Evolutionary conservation across 2,113 vertebrate genomes (phyloP).

Genomic region (Notarius quadriscutis): DNA sequence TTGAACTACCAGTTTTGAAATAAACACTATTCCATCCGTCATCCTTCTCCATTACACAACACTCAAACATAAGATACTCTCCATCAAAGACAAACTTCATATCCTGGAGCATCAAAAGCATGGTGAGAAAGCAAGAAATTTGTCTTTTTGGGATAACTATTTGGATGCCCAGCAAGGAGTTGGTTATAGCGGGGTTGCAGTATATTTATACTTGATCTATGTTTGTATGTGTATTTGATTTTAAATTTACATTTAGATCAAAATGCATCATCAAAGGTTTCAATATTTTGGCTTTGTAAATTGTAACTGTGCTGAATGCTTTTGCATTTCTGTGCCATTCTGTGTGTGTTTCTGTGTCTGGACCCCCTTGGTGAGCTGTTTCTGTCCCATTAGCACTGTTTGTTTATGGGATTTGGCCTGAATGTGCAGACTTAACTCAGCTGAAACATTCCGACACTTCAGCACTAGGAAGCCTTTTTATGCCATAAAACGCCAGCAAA

Average conservation of each 20-base stretch:
- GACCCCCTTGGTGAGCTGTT: constrained; percentile 33
- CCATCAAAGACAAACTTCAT: too few relatives aligned
- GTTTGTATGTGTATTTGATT: neutral
- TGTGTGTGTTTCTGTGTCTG: constrained; percentile 6
- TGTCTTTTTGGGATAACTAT: too few relatives aligned
- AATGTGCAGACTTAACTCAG: constrained; percentile 54
- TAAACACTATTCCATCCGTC: too few relatives aligned
- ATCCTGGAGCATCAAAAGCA: too few relatives aligned
- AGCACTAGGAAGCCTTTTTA: constrained; percentile 29
- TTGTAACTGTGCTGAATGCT: too few relatives aligned
- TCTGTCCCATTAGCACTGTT: constrained; percentile 49
- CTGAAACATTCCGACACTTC: constrained; percentile 48
- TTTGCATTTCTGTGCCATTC: neutral
- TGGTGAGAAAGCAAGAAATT: too few relatives aligned
- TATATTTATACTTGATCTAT: neutral
- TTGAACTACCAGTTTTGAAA: too few relatives aligned
- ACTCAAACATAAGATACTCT: too few relatives aligned
- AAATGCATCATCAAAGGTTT: neutral
- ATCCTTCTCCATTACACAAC: too few relatives aligned
- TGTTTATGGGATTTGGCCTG: constrained; percentile 59
- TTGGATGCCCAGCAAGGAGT: too few relatives aligned
- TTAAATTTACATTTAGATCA: neutral
- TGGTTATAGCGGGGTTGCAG: too few relatives aligned
- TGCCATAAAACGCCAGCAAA: constrained; percentile 37
- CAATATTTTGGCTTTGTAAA: neutral